Evolutionary conservation across 2,113 vertebrate species (phyloP).

Genomic region (Gallinago undulata): DNA sequence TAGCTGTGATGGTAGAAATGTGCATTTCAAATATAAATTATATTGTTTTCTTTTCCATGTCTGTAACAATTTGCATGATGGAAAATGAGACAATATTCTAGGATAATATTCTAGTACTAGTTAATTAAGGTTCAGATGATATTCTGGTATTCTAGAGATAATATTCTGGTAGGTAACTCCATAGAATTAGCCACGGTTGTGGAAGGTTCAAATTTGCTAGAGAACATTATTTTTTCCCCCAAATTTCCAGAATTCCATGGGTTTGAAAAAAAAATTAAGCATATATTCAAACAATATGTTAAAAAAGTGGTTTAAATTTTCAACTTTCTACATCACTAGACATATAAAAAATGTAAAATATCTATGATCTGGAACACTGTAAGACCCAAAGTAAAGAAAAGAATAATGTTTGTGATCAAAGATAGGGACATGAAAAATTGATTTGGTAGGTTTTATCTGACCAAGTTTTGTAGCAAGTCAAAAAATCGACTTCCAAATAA

Average conservation of each 20-base stretch:
- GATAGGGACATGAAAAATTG: not conserved
- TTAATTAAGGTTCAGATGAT: not conserved
- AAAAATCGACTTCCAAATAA: not conserved
- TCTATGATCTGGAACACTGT: not conserved
- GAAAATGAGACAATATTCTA: not conserved
- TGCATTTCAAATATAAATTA: not conserved
- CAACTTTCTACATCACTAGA: not conserved
- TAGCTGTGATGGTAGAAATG: not conserved
- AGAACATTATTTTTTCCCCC: not conserved
- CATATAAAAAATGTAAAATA: not conserved
- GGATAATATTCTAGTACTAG: not conserved
- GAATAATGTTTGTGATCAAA: not conserved
- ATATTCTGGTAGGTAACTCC: not conserved
- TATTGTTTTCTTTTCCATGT: not conserved
- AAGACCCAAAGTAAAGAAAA: not conserved
- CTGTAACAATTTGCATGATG: not conserved
- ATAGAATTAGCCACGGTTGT: not conserved
- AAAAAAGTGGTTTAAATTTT: not conserved
- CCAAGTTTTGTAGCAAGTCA: not conserved
- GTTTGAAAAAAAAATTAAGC: not conserved
- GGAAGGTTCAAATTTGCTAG: not conserved
- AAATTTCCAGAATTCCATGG: not conserved
- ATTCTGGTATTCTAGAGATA: not conserved
- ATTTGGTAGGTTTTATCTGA: not conserved
- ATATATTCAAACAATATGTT: not conserved